Percentiles rank a stretch among this genome's conserved stretches.
Conservation (phyloP, 1,140 invertebrate genomes). For the Holcopasites calliopsidis region DNA sequence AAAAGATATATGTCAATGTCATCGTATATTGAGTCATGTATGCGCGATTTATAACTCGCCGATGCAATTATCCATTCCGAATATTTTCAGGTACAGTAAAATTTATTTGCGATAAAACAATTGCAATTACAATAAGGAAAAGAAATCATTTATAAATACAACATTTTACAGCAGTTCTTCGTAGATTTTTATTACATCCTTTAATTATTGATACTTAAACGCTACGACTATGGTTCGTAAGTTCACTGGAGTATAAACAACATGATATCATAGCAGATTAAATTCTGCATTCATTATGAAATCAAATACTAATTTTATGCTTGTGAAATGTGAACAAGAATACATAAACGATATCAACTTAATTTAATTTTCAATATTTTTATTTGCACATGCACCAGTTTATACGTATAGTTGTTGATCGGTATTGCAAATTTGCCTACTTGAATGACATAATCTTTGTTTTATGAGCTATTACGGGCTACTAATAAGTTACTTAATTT, state of each 20-base stretch:
- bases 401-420: conserved; percentile 7
- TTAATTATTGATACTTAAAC: conserved; percentile 63
- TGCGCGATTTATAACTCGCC: too few relatives aligned
- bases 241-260: too few relatives aligned
- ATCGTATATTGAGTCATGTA: too few relatives aligned
- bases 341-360: not conserved
- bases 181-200: conserved; percentile 51
- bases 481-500: conserved; percentile 59
- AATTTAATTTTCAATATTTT: not conserved
- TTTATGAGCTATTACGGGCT: conserved; percentile 35
- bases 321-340: not conserved
- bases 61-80: not conserved
- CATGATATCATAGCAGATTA: too few relatives aligned
- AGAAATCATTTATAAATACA: conserved; percentile 25
- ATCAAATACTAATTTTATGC: too few relatives aligned
- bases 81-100: conserved; percentile 8
- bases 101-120: conserved; percentile 3
- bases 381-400: conserved; percentile 5
- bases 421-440: conserved; percentile 31
- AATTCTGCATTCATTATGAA: too few relatives aligned
- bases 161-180: conserved; percentile 36
- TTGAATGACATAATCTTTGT: conserved; percentile 36
- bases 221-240: conserved; percentile 65
- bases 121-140: conserved; percentile 3
- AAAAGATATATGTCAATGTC: too few relatives aligned